Conservation (phyloP, 2,113 vertebrate species). For the Mesocricetus auratus region DNA sequence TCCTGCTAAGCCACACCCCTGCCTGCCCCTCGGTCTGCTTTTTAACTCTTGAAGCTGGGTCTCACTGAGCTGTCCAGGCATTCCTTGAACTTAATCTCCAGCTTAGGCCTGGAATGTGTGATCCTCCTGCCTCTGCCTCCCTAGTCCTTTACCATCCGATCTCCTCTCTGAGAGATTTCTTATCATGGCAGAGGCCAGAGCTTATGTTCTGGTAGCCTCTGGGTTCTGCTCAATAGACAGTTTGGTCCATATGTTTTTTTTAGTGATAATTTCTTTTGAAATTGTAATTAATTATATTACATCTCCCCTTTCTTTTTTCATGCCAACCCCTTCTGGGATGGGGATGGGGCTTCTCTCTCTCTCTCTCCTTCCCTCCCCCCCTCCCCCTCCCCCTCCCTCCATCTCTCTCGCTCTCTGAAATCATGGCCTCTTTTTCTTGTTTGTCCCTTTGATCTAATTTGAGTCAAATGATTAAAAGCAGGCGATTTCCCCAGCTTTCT, state of each 20-base stretch:
- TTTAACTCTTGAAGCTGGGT: not conserved
- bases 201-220: not conserved
- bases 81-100: not conserved
- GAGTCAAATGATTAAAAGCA: not conserved
- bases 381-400: not conserved
- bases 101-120: not conserved
- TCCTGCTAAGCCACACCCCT: not conserved
- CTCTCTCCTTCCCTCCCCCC: too few relatives aligned
- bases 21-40: not conserved
- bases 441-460: slow-evolving; percentile 8
- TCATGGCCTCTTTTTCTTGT: not conserved
- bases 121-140: not conserved
- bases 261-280: not conserved
- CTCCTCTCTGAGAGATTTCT: not conserved
- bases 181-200: not conserved
- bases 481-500: not conserved
- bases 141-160: not conserved
- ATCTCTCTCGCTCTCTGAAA: not conserved
- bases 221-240: not conserved
- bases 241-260: not conserved
- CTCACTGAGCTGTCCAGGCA: not conserved
- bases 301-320: not conserved
- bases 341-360: too few relatives aligned
- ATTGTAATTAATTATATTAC: not conserved
- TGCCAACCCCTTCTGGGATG: not conserved